A percentile compares a stretch with the other conserved stretches of the same genome.
phyloP scores from a whole-genome alignment of 2,888 invertebrate species.

The Lottia gigantea region DNA sequence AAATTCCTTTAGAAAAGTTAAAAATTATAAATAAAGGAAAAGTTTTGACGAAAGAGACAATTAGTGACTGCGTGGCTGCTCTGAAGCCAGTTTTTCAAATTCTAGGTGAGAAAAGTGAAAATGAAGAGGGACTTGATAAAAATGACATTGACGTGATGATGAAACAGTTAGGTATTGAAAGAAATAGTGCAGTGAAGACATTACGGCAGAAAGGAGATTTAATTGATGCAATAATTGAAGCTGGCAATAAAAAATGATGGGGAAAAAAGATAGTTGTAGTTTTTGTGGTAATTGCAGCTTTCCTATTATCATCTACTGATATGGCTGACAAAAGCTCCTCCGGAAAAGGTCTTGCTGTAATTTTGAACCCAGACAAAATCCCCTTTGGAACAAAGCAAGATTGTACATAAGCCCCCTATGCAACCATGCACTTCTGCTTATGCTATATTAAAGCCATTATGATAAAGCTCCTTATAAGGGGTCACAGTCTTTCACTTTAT shows the following conservation, averaged over 20 bases:
- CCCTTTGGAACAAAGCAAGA: too few species aligned
- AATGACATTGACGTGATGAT: conserved; percentile 52
- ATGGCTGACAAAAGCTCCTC: too few species aligned
- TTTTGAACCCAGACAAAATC: too few species aligned
- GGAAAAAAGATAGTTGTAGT: too few species aligned
- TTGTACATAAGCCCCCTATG: too few species aligned
- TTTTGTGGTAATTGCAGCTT: too few species aligned
- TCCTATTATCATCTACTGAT: too few species aligned
- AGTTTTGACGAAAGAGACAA: conserved; percentile 27
- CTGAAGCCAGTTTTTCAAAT: conserved; percentile 52
- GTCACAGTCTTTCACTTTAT: too few species aligned
- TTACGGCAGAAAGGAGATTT: conserved; percentile 45
- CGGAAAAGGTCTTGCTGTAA: too few species aligned
- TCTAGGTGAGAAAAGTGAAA: conserved; percentile 50
- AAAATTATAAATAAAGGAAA: conserved; percentile 59
- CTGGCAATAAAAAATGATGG: conserved; percentile 15
- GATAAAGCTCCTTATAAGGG: too few species aligned
- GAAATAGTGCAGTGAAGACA: conserved; percentile 50
- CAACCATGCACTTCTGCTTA: too few species aligned
- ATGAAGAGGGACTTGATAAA: conserved; percentile 45
- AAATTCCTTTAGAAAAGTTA: conserved; percentile 51
- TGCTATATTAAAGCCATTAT: too few species aligned
- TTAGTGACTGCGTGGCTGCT: conserved; percentile 34
- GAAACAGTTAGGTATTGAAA: conserved; percentile 48
- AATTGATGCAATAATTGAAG: conserved; percentile 53